Percentiles rank a stretch among this genome's conserved stretches.
Evolutionary conservation across 2,113 vertebrate genomes (phyloP).

Genomic region (Passer montanus): DNA sequence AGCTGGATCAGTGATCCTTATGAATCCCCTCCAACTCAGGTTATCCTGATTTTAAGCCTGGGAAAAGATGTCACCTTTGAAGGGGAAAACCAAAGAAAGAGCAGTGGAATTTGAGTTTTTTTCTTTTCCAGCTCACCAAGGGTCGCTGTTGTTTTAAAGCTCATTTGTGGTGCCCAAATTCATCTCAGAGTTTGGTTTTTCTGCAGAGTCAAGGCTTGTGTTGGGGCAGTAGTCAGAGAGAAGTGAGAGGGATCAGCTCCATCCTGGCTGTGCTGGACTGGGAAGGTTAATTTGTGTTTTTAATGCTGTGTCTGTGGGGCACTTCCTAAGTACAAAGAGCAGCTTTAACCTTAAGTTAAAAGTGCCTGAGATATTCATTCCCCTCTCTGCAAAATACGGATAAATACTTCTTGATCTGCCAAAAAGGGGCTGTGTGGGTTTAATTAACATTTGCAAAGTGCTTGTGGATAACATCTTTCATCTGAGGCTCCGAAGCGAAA

Average conservation of each 20-base stretch:
- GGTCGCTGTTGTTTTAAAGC: not conserved
- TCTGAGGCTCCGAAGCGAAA: conserved; percentile 33
- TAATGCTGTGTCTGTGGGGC: not conserved
- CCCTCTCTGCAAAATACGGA: not conserved
- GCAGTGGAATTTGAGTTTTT: not conserved
- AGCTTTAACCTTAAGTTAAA: not conserved
- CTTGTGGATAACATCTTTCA: conserved; percentile 58
- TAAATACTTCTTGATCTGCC: conserved; percentile 36
- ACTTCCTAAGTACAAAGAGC: not conserved
- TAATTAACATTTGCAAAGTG: conserved; percentile 53
- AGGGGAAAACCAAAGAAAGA: not conserved
- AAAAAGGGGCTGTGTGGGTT: conserved; percentile 49
- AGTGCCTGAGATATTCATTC: not conserved
- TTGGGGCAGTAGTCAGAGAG: not conserved
- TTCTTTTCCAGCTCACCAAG: not conserved
- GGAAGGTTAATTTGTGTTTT: not conserved
- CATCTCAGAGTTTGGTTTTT: not conserved
- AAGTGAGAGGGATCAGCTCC: not conserved
- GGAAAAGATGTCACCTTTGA: not conserved
- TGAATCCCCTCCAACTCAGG: not conserved
- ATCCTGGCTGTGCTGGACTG: not conserved
- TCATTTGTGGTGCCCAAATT: not conserved
- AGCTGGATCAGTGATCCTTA: accelerated
- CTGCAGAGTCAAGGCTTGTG: not conserved
- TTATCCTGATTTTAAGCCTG: not conserved